Conservation (phyloP, 2,113 vertebrate species). For the Crotalus helleri region DNA sequence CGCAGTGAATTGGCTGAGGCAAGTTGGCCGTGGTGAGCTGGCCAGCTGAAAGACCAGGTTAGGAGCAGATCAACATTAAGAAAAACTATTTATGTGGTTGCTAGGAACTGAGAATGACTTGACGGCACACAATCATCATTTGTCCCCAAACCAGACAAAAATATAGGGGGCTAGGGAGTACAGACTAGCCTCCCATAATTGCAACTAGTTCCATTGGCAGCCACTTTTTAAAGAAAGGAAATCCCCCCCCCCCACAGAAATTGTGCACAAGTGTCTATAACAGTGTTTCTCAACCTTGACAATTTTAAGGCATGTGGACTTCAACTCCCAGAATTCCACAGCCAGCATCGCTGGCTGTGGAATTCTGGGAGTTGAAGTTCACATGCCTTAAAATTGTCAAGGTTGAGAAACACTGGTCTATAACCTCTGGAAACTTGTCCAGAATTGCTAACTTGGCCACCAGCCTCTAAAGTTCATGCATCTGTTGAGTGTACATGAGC, state of each 20-base stretch:
- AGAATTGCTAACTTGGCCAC: neutral
- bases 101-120: neutral
- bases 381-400: no score
- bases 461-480: neutral
- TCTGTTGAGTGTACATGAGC: neutral
- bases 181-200: neutral
- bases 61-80: neutral
- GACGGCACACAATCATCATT: neutral
- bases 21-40: no score
- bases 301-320: no score
- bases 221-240: neutral
- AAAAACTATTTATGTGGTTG: neutral
- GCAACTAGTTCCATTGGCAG: neutral
- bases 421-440: neutral
- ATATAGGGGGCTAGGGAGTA: neutral
- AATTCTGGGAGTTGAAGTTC: no score
- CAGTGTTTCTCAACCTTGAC: no score
- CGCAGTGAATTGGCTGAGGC: no score
- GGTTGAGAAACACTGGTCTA: no score
- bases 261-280: neutral
- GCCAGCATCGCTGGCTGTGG: no score
- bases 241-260: neutral
- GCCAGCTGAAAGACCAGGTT: neutral
- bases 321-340: no score
- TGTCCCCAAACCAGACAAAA: neutral